Evolutionary conservation across 1,140 invertebrate genomes (phyloP), one percentile per base, ranked within the genome.

Genomic region (Drusus annulatus): DNA sequence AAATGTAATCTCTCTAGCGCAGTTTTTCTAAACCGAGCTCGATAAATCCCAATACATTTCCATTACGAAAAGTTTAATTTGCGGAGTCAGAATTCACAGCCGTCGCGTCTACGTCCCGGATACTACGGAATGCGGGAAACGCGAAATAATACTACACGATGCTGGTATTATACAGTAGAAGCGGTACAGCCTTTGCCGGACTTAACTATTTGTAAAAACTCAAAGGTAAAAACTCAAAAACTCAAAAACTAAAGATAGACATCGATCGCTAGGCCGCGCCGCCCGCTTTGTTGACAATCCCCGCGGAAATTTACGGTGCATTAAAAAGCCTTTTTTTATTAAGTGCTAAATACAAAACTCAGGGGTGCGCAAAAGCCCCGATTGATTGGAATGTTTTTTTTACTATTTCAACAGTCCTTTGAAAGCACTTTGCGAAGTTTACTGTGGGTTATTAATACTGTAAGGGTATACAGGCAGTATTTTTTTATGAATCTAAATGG

Each of bases 11-110:
- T 60, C 56, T 28, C 56, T 4, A 17, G 56, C 56, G 17, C 17
- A 13, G 56, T 13, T 17, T 19, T 60, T 60, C 23, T 60, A 21
- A 17, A 17, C 56, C 8, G 56, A 17, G 19, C 56, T 17, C 56
- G 56, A 60, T 60, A 19, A 60, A 63, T 16, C 65, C n/a, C 28
- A 36, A 69, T 69, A 23, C 65, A 69, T 50, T 69, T 69, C 17
- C 65, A 69, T 45, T 69, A 8, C 36, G 65, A n/a, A 69, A 36
- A 69, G 31, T 69, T 69, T 69, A 69, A 69, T 69, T 69, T 69
- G 65, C 65, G 65, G 36, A 69, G 45, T 19, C 6, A 21, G 65
- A 31, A 50, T 69, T 45, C 65, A 45, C 65, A 31, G n/a, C 36
- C 28, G 36, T 36, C 65, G 17, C 16, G 65, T 69, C 17, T 17